phyloP scores from a whole-genome alignment of 92 coral and sea anemone species.

The Umimayanthus kanabou region DNA sequence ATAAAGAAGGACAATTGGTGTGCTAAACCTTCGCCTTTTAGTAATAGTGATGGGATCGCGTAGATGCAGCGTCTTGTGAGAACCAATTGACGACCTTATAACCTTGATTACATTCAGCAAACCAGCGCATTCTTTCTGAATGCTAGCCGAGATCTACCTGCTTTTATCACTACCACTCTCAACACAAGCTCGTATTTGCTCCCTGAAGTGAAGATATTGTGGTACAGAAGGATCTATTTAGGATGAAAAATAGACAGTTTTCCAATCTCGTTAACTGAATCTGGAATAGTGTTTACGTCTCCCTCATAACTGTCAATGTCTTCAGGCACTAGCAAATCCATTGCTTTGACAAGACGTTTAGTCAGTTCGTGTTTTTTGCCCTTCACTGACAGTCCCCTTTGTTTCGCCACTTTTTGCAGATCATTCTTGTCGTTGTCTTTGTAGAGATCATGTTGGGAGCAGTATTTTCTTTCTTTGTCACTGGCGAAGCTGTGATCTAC shows the following conservation, averaged over 20 bases:
- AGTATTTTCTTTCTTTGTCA: conserved; percentile 12
- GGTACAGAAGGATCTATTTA: conserved; percentile 52
- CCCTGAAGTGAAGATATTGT: conserved; percentile 57
- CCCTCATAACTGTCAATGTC: conserved; percentile 27
- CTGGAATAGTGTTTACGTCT: conserved; percentile 1
- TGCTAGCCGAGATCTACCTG: conserved; percentile 40
- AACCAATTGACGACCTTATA: conserved; percentile 37
- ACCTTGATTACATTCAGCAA: conserved; percentile 43
- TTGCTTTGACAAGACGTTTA: not conserved
- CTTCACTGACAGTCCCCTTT: not conserved
- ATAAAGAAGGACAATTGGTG: no score
- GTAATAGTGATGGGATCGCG: no score
- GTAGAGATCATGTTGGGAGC: conserved; percentile 19
- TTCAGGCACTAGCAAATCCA: not conserved
- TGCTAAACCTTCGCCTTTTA: no score
- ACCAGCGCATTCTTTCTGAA: conserved; percentile 57
- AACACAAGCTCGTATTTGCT: conserved; percentile 54
- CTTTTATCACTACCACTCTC: conserved; percentile 38
- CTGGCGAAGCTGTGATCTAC: conserved; percentile 8
- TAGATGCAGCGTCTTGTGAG: no score
- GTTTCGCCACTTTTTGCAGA: not conserved
- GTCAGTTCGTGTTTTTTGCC: conserved; percentile 29
- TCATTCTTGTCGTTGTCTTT: not conserved
- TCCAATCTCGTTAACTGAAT: conserved; percentile 28
- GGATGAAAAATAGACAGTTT: conserved; percentile 36